Conservation (phyloP, 1,140 invertebrate species). For the Euborellia annulipes region DNA sequence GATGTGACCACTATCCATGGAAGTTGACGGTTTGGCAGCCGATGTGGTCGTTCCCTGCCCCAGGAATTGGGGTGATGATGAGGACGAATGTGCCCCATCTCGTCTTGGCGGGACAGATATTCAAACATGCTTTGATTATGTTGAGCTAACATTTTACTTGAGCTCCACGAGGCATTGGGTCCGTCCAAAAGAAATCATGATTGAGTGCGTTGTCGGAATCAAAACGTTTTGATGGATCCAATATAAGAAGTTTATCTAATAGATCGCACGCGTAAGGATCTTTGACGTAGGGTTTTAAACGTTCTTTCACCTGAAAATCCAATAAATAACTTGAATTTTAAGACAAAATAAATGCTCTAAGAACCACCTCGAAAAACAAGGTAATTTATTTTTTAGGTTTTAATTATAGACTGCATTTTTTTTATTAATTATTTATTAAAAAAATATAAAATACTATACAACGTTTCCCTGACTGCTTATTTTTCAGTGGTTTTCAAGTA, state of each 20-base stretch:
- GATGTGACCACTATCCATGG: constrained; percentile 52
- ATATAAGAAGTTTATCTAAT: constrained; percentile 75
- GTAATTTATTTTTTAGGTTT: no score
- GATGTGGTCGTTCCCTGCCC: constrained; percentile 23
- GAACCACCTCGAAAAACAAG: no score
- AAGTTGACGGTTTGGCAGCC: constrained; percentile 32
- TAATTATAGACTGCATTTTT: no score
- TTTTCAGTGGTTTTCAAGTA: no score
- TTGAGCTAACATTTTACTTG: constrained; percentile 83
- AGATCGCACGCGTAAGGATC: constrained; percentile 85
- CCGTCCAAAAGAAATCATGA: constrained; percentile 96
- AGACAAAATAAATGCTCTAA: no score
- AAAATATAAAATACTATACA: no score
- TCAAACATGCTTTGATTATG: constrained; percentile 95
- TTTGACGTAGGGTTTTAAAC: constrained; percentile 80
- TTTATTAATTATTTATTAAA: no score
- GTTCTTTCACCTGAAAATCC: constrained; percentile 52
- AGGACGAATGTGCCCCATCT: constrained; percentile 49
- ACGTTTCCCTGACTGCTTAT: no score
- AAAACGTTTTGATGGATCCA: constrained; percentile 81
- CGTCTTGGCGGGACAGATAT: constrained; percentile 68
- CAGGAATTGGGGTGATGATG: constrained; percentile 48
- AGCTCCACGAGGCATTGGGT: constrained; percentile 80
- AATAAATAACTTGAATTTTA: no score
- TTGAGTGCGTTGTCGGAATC: constrained; percentile 87